Percentiles rank a stretch among this genome's conserved stretches.
Evolutionary conservation across 2,888 invertebrate species (phyloP).

Genomic region (Bombylius major): DNA sequence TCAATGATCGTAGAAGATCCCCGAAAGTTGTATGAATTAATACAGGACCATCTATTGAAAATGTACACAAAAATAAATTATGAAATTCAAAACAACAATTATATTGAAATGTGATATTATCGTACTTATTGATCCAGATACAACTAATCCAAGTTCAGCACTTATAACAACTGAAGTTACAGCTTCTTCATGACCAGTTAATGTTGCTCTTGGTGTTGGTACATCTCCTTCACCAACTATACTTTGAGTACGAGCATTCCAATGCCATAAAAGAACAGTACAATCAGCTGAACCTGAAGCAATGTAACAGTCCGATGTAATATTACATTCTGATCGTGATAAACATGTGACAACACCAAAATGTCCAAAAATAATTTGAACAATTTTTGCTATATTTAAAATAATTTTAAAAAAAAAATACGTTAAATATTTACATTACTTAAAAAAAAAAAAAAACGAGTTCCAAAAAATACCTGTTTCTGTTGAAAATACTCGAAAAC

Average conservation of each 20-base stretch:
- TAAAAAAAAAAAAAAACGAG: background rate
- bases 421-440: background rate
- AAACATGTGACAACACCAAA: slow-evolving; percentile 98
- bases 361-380: slow-evolving; percentile 97
- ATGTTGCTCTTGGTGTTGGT: slow-evolving; percentile 90
- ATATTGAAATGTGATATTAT: background rate
- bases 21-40: slow-evolving; percentile 97
- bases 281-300: slow-evolving; percentile 97
- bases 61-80: background rate
- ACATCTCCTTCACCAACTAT: slow-evolving; percentile 93
- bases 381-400: slow-evolving; percentile 69
- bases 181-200: slow-evolving; percentile 95
- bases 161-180: slow-evolving; percentile 93
- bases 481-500: slow-evolving; percentile 93
- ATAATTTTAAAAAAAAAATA: background rate
- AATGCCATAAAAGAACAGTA: slow-evolving; percentile 96
- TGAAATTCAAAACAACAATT: background rate
- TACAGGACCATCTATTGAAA: slow-evolving; percentile 74
- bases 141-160: slow-evolving; percentile 93
- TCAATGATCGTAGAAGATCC: slow-evolving; percentile 83
- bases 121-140: slow-evolving; percentile 72
- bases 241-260: slow-evolving; percentile 93
- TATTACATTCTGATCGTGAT: slow-evolving; percentile 94
- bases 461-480: slow-evolving; percentile 70
- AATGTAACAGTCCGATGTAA: slow-evolving; percentile 97